Percentiles rank a stretch among this genome's conserved stretches.
Evolutionary conservation across 2,888 invertebrate genomes (phyloP).

Genomic region (Camptogramma bilineatum): DNA sequence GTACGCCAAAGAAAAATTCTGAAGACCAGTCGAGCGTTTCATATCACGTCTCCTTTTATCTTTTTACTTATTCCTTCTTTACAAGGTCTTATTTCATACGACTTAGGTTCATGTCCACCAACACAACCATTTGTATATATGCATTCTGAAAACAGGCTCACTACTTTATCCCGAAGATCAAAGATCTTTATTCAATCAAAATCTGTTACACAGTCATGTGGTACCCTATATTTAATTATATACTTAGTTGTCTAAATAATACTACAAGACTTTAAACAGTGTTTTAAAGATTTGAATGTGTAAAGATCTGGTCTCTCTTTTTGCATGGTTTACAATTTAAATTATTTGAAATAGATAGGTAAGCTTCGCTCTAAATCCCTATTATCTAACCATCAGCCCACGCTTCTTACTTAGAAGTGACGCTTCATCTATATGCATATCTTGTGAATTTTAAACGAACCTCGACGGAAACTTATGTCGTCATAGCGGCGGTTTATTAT

Average conservation of each 20-base stretch:
- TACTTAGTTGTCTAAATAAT: no score
- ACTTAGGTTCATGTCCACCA: not conserved
- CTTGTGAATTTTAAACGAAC: conserved; percentile 53
- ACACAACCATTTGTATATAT: not conserved
- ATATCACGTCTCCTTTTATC: conserved; percentile 64
- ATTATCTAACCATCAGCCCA: conserved; percentile 5
- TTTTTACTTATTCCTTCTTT: conserved; percentile 58
- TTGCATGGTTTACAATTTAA: no score
- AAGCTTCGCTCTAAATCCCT: not conserved
- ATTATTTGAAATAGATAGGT: not conserved
- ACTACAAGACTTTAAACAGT: no score
- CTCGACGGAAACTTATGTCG: conserved; percentile 1
- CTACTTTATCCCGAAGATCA: not conserved
- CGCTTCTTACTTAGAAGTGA: conserved; percentile 31
- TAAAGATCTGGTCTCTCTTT: no score
- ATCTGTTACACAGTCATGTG: no score
- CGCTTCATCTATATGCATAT: conserved; percentile 50
- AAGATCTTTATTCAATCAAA: no score
- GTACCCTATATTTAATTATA: no score
- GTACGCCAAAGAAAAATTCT: conserved; percentile 56
- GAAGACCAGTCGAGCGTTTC: conserved; percentile 60
- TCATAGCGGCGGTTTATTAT: not conserved
- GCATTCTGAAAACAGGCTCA: not conserved
- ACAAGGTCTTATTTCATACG: conserved; percentile 56
- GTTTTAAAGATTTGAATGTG: not conserved